Evolutionary conservation across 2,888 invertebrate species (phyloP), one percentile per base, ranked within the genome.

Genomic region (Theodoxus fluviatilis): DNA sequence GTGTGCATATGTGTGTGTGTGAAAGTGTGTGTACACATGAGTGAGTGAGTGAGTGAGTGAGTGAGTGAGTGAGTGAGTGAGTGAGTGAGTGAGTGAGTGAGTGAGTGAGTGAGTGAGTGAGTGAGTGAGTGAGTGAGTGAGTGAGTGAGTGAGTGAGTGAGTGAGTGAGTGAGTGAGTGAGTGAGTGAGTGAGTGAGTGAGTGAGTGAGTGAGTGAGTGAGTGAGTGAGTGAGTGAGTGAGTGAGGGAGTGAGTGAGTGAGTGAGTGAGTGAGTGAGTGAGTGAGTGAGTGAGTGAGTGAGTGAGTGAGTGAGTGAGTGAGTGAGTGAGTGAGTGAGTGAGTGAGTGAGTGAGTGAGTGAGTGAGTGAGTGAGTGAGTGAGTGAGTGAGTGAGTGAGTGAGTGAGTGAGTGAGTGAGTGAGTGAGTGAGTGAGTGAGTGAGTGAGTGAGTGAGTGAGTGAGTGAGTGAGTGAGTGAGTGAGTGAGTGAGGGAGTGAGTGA

Each of bases 201-300:
- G 18, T 22, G 18, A n/a, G 64, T n/a, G 35, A 38, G 35, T 15
- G 4, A 18, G 18, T 74, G 12, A 79, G 75, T 63, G 55, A 49
- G 38, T n/a, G 35, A 66, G 37, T 22, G 4, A 38, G 1, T 7
- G 9, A 64, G 38, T 12, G 12, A 47, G 15, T 1, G 1, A 6
- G 18, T n/a, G 33, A 1, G 18, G 31, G 12, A 28, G 12, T 47
- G 25, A 40, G n/a, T 38, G 18, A 9, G 38, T 18, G 4, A 18
- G 38, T 38, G 1, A 28, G 33, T 15, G 22, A 9, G 22, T 55
- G 7, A 55, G 12, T 15, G 7, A 22, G 15, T 12, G 25, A 35
- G 15, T 57, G 15, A 7, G 6, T 2, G 15, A 12, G 43, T 7
- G 15, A 43, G 15, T 7, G 31, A 33, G 6, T 3, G 6, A n/a